phyloP scores from a whole-genome alignment of 2,113 vertebrate species.

The Phoenicopterus ruber region DNA sequence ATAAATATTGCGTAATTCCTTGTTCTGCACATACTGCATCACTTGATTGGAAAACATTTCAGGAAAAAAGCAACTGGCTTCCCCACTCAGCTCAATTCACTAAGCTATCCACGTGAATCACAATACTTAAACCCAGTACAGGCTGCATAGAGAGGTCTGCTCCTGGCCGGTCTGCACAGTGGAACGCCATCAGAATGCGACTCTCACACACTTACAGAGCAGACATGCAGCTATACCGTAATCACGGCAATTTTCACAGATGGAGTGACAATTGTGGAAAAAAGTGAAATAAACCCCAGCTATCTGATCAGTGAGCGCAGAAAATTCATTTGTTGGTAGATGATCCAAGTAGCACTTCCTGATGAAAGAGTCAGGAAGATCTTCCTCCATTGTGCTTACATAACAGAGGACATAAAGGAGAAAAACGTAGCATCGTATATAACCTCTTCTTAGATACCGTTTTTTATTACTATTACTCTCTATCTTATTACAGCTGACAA shows the following conservation, averaged over 20 bases:
- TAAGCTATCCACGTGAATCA: neutral
- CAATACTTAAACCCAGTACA: rapidly evolving
- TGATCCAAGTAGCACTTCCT: neutral
- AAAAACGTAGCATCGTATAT: neutral
- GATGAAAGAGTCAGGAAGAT: neutral
- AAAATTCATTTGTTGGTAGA: neutral
- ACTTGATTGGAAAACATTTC: neutral
- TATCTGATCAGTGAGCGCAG: neutral
- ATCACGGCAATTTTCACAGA: neutral
- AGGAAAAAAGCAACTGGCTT: neutral
- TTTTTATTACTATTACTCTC: neutral
- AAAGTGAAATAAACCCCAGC: neutral
- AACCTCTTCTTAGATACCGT: neutral
- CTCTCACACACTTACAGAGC: neutral
- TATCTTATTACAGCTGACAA: neutral
- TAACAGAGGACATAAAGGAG: constrained; percentile 50
- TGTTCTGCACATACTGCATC: neutral
- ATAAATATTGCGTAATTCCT: neutral
- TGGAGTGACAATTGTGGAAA: neutral
- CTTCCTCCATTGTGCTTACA: neutral
- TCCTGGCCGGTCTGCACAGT: neutral
- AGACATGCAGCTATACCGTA: neutral
- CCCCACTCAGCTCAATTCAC: neutral
- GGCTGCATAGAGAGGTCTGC: neutral
- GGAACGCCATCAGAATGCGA: neutral